phyloP scores from a whole-genome alignment of 2,888 invertebrate genomes.

The Philereme transversata region DNA sequence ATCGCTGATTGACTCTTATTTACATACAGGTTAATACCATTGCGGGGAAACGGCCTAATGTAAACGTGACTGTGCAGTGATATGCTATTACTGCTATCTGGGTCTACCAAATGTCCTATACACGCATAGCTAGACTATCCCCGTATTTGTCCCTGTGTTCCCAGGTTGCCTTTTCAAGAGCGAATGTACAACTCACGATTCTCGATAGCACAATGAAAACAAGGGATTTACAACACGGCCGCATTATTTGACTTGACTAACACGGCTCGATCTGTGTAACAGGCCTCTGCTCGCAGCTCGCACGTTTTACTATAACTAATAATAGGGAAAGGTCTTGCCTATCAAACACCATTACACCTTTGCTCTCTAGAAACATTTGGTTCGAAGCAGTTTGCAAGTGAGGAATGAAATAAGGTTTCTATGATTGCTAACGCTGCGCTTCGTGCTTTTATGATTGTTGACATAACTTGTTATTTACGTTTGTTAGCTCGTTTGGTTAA shows the following conservation, averaged over 20 bases:
- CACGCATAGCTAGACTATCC: slow-evolving; percentile 42
- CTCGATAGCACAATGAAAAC: slow-evolving; percentile 67
- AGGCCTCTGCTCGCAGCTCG: slow-evolving; percentile 45
- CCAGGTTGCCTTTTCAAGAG: slow-evolving; percentile 58
- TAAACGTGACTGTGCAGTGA: slow-evolving; percentile 44
- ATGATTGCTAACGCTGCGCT: slow-evolving; percentile 8
- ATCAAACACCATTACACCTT: slow-evolving; percentile 45
- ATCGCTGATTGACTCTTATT: slow-evolving; percentile 44
- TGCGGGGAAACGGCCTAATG: slow-evolving; percentile 36
- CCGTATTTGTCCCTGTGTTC: slow-evolving; percentile 50
- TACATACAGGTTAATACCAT: slow-evolving; percentile 35
- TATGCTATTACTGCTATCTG: slow-evolving; percentile 48
- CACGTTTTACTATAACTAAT: slow-evolving; percentile 43
- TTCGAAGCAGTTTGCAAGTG: slow-evolving; percentile 18
- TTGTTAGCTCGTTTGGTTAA: slow-evolving; percentile 7
- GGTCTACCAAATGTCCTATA: slow-evolving; percentile 32
- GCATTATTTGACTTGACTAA: slow-evolving; percentile 60
- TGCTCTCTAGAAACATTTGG: slow-evolving; percentile 35
- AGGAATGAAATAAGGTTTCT: slow-evolving; percentile 15
- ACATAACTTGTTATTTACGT: slow-evolving; percentile 13
- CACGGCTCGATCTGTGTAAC: slow-evolving; percentile 49
- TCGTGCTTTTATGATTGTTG: slow-evolving; percentile 17
- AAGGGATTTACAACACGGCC: slow-evolving; percentile 61
- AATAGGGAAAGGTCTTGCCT: slow-evolving; percentile 50
- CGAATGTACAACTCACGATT: slow-evolving; percentile 67